phyloP scores from a whole-genome alignment of 2,113 vertebrate species.

The Tachysurus vachellii region DNA sequence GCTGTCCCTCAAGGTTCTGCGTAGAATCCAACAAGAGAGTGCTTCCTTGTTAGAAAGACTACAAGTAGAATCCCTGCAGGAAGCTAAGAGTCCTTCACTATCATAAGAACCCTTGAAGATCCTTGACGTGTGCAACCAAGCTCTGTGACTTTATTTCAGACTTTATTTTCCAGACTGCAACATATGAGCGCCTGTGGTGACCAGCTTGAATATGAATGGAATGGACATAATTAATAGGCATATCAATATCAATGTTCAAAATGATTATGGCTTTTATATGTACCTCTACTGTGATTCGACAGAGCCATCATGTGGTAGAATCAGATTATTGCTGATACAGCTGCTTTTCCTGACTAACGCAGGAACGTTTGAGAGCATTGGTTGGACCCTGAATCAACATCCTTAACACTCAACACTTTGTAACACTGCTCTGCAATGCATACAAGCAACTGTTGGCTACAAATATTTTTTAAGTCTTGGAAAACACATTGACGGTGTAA shows the following conservation, averaged over 20 bases:
- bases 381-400: background rate
- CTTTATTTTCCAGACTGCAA: background rate
- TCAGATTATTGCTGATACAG: background rate
- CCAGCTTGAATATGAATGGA: background rate
- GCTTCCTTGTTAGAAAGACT: background rate
- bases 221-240: background rate
- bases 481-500: background rate
- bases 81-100: background rate
- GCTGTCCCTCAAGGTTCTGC: background rate
- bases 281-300: constrained; percentile 23
- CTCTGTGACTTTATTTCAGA: constrained; percentile 1
- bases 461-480: background rate
- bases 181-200: background rate
- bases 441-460: background rate
- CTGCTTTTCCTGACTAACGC: background rate
- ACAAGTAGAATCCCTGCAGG: background rate
- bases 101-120: background rate
- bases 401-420: background rate
- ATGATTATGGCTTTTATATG: background rate
- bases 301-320: constrained; percentile 53
- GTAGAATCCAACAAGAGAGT: background rate
- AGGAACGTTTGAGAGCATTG: background rate
- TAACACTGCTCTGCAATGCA: background rate
- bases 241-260: background rate
- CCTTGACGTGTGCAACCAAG: background rate